phyloP scores from a whole-genome alignment of 2,888 invertebrate genomes.

The Drosophila vallismaia region DNA sequence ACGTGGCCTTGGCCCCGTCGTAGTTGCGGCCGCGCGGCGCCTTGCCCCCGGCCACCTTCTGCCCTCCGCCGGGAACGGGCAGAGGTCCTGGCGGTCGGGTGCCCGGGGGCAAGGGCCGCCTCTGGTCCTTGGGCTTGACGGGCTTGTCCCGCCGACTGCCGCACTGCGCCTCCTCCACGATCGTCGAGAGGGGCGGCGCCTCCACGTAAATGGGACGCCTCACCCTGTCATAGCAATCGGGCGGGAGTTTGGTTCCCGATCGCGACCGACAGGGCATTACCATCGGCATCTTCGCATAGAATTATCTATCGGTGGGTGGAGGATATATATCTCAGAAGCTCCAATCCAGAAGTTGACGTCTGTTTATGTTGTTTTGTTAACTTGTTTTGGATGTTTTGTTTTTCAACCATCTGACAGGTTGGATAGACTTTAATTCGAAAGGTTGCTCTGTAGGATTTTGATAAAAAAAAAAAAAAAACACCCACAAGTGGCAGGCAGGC shows the following conservation, averaged over 20 bases:
- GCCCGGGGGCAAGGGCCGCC: slow-evolving; percentile 56
- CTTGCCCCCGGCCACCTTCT: slow-evolving; percentile 5
- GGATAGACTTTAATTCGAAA: background rate
- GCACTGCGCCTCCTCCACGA: slow-evolving; percentile 2
- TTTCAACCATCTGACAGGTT: slow-evolving; percentile 8
- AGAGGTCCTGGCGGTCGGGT: slow-evolving; percentile 41
- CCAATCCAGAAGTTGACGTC: background rate
- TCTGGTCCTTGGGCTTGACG: slow-evolving; percentile 15
- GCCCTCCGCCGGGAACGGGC: background rate
- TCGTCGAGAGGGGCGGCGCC: background rate
- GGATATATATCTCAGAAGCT: background rate
- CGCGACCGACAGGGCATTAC: slow-evolving; percentile 56
- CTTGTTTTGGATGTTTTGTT: slow-evolving; percentile 16
- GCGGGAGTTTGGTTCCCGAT: slow-evolving; percentile 25
- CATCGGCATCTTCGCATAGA: slow-evolving; percentile 31
- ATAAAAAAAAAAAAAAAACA: background rate
- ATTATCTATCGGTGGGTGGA: background rate
- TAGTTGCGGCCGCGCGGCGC: slow-evolving; percentile 11
- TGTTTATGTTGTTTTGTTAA: slow-evolving; percentile 15
- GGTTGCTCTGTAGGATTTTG: background rate
- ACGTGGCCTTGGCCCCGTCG: slow-evolving; percentile 59
- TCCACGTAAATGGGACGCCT: slow-evolving; percentile 50
- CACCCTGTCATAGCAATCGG: slow-evolving; percentile 57
- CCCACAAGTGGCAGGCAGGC: background rate
- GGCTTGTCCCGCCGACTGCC: slow-evolving; percentile 22